Evolutionary conservation across 2,113 vertebrate species (phyloP).

Genomic region (Carollia perspicillata): DNA sequence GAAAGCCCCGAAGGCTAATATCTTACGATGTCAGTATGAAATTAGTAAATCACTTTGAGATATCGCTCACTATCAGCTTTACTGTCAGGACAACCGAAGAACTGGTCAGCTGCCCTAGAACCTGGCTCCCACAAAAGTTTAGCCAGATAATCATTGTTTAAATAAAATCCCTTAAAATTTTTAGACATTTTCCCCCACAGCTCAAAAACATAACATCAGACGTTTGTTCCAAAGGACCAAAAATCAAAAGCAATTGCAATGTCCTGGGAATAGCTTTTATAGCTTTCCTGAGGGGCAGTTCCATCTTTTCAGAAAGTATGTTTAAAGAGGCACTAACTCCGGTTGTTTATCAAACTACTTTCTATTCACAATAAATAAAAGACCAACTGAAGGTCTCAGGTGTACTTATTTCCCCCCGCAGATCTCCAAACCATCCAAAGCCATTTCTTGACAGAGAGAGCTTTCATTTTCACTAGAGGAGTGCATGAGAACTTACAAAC

Average conservation of each 20-base stretch:
- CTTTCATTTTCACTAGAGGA: slow-evolving; percentile 74
- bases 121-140: neutral
- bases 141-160: slow-evolving; percentile 31
- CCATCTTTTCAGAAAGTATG: slow-evolving; percentile 69
- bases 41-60: slow-evolving; percentile 57
- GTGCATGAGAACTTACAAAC: slow-evolving; percentile 71
- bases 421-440: slow-evolving; percentile 72
- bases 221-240: slow-evolving; percentile 71
- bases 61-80: slow-evolving; percentile 27
- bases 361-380: slow-evolving; percentile 78
- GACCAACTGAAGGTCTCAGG: slow-evolving; percentile 75
- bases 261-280: slow-evolving; percentile 70
- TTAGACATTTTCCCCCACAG: slow-evolving; percentile 20
- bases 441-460: slow-evolving; percentile 69
- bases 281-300: slow-evolving; percentile 76
- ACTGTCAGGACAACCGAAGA: neutral
- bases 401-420: slow-evolving; percentile 65
- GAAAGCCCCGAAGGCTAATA: slow-evolving; percentile 68
- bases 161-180: slow-evolving; percentile 42
- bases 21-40: slow-evolving; percentile 54
- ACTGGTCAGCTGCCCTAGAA: neutral
- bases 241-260: slow-evolving; percentile 74
- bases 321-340: slow-evolving; percentile 68
- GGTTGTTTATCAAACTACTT: slow-evolving; percentile 77
- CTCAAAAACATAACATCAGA: slow-evolving; percentile 70